These are phyloP conservation scores for Tenualosa ilisha DNA, from an alignment of 2,797 vertebrate species.

Conservation along the genomic window DNA sequence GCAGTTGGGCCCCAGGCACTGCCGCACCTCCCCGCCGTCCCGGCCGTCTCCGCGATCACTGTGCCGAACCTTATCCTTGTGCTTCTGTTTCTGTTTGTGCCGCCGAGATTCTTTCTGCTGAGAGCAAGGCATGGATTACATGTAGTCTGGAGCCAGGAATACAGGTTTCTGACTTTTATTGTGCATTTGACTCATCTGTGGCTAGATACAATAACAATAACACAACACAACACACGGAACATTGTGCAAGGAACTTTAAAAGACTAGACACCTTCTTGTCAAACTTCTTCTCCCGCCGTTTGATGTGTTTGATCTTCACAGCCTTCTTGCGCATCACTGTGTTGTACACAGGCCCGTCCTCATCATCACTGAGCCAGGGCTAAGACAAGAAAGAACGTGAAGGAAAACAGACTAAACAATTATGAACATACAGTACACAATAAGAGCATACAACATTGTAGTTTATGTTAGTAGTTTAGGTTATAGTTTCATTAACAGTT, in stretches of 20 bases:
- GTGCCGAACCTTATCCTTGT: slow-evolving; percentile 84
- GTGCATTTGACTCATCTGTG: no score
- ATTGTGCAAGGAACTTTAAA: background rate
- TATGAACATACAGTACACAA: background rate
- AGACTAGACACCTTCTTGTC: slow-evolving; percentile 84
- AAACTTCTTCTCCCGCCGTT: slow-evolving; percentile 91
- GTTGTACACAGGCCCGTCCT: slow-evolving; percentile 85
- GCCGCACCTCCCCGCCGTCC: slow-evolving; percentile 76
- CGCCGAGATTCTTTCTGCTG: slow-evolving; percentile 86
- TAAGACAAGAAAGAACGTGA: slow-evolving; percentile 50
- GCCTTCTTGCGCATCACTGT: slow-evolving; percentile 87
- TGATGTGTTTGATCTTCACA: slow-evolving; percentile 94
- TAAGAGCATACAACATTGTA: no score
- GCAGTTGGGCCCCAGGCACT: slow-evolving; percentile 92
- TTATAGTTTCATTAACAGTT: no score
- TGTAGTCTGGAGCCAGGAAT: background rate
- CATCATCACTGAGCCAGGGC: slow-evolving; percentile 87
- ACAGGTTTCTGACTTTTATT: no score
- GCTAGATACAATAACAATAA: no score
- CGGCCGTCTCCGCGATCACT: slow-evolving; percentile 77
- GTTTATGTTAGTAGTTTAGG: no score
- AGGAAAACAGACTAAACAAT: no score
- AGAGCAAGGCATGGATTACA: background rate
- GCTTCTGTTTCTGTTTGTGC: slow-evolving; percentile 90
- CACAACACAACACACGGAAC: background rate